Percentiles rank a stretch among this genome's conserved stretches.
phyloP scores from a whole-genome alignment of 2,888 invertebrate genomes.

The Drosophila peninsularis region DNA sequence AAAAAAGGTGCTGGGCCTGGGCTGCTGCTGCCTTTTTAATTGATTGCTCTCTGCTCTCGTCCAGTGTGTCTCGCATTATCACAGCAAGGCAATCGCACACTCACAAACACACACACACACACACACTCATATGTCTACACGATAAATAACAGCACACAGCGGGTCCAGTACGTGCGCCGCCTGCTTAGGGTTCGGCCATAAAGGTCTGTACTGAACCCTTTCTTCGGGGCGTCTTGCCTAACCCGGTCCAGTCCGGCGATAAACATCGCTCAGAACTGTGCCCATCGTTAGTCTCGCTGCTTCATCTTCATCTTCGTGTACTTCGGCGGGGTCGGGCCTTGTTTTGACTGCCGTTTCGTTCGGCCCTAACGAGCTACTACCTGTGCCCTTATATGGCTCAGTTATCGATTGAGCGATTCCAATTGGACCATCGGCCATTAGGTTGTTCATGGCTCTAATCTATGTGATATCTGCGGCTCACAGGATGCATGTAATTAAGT shows the following conservation, averaged over 20 bases:
- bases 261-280: conserved; percentile 58
- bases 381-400: conserved; percentile 34
- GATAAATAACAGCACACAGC: conserved; percentile 73
- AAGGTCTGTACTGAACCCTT: conserved; percentile 70
- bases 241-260: conserved; percentile 45
- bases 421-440: conserved; percentile 54
- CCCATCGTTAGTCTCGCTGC: conserved; percentile 66
- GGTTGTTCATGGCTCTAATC: conserved; percentile 21
- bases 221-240: conserved; percentile 43
- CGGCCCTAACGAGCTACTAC: conserved; percentile 69
- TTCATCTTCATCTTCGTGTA: conserved; percentile 27
- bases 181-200: conserved; percentile 60
- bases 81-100: conserved; percentile 69
- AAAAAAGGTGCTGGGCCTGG: conserved; percentile 36
- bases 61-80: conserved; percentile 72
- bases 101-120: conserved; percentile 29
- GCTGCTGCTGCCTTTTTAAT: conserved; percentile 72
- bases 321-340: conserved; percentile 18
- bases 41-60: conserved; percentile 69
- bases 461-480: conserved; percentile 29
- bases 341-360: conserved; percentile 64
- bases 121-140: conserved; percentile 21
- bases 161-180: conserved; percentile 57
- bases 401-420: conserved; percentile 72
- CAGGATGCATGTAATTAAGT: conserved; percentile 75